Conservation (phyloP, 2,888 invertebrate genomes). For the Ellobium chinense region DNA sequence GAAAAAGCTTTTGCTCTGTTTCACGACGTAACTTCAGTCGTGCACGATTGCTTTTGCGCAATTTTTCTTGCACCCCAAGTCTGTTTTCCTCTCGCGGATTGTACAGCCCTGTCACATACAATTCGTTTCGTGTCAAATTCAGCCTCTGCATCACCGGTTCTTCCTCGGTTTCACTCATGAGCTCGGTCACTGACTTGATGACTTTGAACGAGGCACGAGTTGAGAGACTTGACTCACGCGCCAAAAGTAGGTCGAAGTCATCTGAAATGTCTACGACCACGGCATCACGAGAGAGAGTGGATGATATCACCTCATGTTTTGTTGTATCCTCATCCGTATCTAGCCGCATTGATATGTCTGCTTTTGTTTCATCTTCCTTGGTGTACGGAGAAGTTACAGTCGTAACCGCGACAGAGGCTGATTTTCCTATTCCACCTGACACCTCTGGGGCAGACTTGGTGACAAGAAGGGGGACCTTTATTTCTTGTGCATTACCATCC, state of each 20-base stretch:
- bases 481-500: no score
- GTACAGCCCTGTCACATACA: constrained; percentile 20
- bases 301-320: background rate
- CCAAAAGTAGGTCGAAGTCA: no score
- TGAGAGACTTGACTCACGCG: background rate
- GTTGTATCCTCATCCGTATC: background rate
- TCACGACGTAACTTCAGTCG: background rate
- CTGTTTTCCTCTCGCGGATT: background rate
- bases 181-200: background rate
- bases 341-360: no score
- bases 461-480: no score
- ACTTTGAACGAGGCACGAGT: background rate
- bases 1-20: constrained; percentile 6
- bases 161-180: background rate
- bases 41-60: background rate
- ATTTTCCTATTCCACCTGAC: no score
- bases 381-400: no score
- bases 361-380: background rate
- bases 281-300: background rate
- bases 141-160: background rate
- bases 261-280: background rate
- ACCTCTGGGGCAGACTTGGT: background rate
- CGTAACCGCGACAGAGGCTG: no score
- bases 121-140: constrained; percentile 12
- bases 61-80: background rate